Evolutionary conservation across 2,888 invertebrate species (phyloP).

Genomic region (Lasioglossum villosulum): DNA sequence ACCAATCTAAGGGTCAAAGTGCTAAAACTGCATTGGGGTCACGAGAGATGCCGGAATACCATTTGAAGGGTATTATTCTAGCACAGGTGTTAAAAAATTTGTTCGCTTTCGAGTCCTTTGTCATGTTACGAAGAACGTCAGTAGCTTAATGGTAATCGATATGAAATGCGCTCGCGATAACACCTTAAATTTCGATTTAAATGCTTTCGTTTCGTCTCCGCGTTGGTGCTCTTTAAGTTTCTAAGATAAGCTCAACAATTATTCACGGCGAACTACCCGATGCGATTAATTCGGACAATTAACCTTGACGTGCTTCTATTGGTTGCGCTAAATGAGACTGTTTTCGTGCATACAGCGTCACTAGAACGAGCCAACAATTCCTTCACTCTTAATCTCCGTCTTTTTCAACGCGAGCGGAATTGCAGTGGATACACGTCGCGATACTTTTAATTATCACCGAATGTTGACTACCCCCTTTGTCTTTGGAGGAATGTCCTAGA

Average conservation of each 20-base stretch:
- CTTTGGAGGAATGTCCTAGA: neutral
- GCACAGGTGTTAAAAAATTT: neutral
- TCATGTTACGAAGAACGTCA: neutral
- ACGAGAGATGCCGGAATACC: neutral
- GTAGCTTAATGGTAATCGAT: neutral
- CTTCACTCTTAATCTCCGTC: constrained; percentile 7
- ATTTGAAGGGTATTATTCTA: neutral
- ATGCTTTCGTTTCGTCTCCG: neutral
- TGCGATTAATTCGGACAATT: constrained; percentile 46
- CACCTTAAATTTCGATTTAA: constrained; percentile 29
- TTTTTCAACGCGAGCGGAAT: neutral
- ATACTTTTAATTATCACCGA: neutral
- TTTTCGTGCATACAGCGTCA: constrained; percentile 43
- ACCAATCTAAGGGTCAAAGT: neutral
- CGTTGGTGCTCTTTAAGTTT: constrained; percentile 29
- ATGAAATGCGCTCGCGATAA: neutral
- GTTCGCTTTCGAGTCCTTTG: neutral
- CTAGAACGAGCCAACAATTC: constrained; percentile 36
- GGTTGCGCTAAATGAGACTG: constrained; percentile 46
- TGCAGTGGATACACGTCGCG: neutral
- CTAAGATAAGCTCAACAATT: constrained; percentile 48
- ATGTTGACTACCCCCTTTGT: neutral
- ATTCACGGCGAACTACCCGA: constrained; percentile 43
- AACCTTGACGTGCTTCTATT: constrained; percentile 31
- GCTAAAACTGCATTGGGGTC: neutral